Conservation (phyloP, 2,113 vertebrate genomes). For the Helogale parvula region DNA sequence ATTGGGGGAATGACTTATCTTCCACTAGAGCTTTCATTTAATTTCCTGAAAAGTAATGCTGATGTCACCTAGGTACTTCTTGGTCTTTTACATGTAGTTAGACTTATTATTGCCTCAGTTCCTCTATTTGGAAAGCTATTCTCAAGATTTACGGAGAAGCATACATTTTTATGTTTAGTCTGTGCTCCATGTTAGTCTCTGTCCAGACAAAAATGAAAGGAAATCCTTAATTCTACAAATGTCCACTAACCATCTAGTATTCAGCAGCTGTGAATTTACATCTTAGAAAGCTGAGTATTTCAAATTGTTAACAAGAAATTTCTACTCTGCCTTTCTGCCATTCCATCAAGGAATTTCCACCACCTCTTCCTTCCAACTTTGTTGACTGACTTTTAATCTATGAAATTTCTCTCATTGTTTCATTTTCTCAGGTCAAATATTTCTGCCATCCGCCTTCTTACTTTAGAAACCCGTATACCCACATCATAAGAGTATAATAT, state of each 20-base stretch:
- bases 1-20: not conserved
- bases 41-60: not conserved
- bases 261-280: not conserved
- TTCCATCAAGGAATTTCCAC: not conserved
- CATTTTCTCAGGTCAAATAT: not conserved
- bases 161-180: not conserved
- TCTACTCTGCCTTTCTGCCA: not conserved
- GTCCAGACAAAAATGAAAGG: not conserved
- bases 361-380: not conserved
- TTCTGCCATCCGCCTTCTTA: not conserved
- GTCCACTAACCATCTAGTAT: not conserved
- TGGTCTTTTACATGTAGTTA: not conserved
- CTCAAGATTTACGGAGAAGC: not conserved
- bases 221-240: not conserved
- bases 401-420: not conserved
- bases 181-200: not conserved
- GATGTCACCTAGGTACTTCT: not conserved
- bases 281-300: not conserved
- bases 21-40: not conserved
- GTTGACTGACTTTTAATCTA: not conserved
- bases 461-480: too few relatives aligned
- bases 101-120: not conserved
- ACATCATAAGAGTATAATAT: rapidly evolving
- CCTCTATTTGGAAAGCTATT: not conserved
- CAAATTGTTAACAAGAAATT: not conserved